These are phyloP conservation scores for Clarias fuscus DNA, from an alignment of 2,797 vertebrate species.

Conservation along the genomic window DNA sequence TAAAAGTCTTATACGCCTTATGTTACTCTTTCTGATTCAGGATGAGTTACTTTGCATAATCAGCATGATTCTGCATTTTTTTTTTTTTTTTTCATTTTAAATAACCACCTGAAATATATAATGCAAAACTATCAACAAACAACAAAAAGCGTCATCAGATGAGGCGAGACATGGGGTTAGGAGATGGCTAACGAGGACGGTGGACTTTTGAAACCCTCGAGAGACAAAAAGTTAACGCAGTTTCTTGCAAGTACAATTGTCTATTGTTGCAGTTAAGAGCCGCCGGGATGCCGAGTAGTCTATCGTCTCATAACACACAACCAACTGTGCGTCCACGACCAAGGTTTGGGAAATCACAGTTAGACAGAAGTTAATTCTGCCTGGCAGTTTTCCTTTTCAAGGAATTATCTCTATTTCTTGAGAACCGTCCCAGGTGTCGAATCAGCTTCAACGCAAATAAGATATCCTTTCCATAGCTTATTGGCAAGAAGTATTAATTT, in stretches of 20 bases:
- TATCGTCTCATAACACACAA: slow-evolving; percentile 68
- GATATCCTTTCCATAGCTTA: slow-evolving; percentile 70
- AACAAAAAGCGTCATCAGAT: not conserved
- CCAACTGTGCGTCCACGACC: slow-evolving; percentile 50
- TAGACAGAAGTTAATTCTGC: slow-evolving; percentile 70
- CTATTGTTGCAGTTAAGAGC: slow-evolving; percentile 64
- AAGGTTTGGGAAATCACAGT: slow-evolving; percentile 74
- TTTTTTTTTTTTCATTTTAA: not conserved
- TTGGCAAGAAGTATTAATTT: slow-evolving; percentile 71
- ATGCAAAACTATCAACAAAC: not conserved
- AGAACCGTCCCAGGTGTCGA: slow-evolving; percentile 70
- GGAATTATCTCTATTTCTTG: slow-evolving; percentile 61
- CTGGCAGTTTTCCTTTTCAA: slow-evolving; percentile 67
- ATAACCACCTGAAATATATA: not conserved
- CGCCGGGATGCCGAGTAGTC: slow-evolving; percentile 65
- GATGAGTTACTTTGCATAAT: not conserved
- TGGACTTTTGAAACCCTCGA: not conserved
- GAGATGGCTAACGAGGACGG: not conserved
- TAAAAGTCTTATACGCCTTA: too few relatives aligned
- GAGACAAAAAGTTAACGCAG: slow-evolving; percentile 41
- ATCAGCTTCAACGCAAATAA: slow-evolving; percentile 67
- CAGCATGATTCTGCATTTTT: not conserved
- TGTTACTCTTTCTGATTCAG: not conserved
- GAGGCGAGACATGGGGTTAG: not conserved
- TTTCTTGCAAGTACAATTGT: slow-evolving; percentile 57